These are phyloP conservation scores for Zaprionus lachaisei DNA, from an alignment of 1,140 invertebrate species.

Conservation along the genomic window DNA sequence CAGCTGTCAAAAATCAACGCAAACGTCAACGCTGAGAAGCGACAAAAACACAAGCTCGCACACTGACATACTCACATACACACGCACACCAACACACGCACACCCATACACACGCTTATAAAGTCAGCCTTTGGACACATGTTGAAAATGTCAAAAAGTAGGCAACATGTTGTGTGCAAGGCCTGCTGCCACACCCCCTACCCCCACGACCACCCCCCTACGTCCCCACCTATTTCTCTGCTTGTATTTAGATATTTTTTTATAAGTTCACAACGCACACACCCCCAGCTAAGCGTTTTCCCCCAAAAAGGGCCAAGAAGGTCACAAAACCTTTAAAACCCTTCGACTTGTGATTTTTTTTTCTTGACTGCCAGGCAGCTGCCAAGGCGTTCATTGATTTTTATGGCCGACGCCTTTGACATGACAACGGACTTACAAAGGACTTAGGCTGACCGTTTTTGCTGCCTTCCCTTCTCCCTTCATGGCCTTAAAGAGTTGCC, in stretches of 20 bases:
- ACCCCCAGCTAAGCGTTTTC: conserved; percentile 4
- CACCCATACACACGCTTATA: conserved; percentile 9
- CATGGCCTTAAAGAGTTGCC: conserved; percentile 25
- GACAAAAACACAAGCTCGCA: conserved; percentile 50
- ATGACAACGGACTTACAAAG: conserved; percentile 41
- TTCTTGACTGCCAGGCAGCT: conserved; percentile 52
- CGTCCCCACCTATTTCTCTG: conserved; percentile 23
- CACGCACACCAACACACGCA: background rate
- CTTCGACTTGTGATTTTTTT: conserved; percentile 41
- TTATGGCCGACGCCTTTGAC: conserved; percentile 71
- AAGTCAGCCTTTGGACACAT: conserved; percentile 67
- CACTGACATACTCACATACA: conserved; percentile 24
- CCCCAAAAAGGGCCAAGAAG: conserved; percentile 56
- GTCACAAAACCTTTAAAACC: conserved; percentile 69
- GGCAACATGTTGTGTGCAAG: conserved; percentile 74
- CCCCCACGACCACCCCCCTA: background rate
- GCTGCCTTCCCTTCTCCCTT: background rate
- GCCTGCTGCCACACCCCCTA: conserved; percentile 22
- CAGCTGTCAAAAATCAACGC: conserved; percentile 82
- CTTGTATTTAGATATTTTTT: conserved; percentile 61
- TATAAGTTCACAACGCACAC: conserved; percentile 34
- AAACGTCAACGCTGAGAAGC: conserved; percentile 78
- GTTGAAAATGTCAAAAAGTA: conserved; percentile 83
- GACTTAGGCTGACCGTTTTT: conserved; percentile 29
- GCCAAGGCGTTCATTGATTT: conserved; percentile 74